phyloP scores from a whole-genome alignment of 2,888 invertebrate species.

The Drosophila setosimentum region DNA sequence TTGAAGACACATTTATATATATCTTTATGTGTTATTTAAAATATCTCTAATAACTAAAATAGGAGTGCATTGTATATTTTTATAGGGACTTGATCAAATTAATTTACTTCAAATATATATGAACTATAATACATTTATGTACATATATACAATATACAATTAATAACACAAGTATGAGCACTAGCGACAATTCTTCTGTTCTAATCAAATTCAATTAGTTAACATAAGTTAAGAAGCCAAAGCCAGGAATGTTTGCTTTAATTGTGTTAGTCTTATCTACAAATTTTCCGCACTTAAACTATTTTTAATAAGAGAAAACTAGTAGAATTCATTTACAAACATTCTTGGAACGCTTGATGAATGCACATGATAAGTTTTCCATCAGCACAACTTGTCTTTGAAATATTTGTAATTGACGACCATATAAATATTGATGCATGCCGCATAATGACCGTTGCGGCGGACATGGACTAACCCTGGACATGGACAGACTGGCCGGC shows the following conservation, averaged over 20 bases:
- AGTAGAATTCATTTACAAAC: background rate
- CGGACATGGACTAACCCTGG: background rate
- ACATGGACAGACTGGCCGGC: background rate
- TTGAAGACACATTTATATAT: background rate
- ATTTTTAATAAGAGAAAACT: too few relatives aligned
- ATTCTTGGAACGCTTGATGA: conserved; percentile 16
- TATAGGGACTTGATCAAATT: background rate
- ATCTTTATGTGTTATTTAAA: background rate
- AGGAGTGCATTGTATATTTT: too few relatives aligned
- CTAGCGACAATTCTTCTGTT: background rate
- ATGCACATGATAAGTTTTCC: conserved; percentile 21
- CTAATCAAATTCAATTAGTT: background rate
- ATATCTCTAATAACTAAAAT: background rate
- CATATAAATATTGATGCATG: conserved; percentile 71
- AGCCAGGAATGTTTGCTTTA: background rate
- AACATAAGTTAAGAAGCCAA: background rate
- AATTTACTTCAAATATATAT: too few relatives aligned
- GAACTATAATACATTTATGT: too few relatives aligned
- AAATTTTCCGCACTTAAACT: background rate
- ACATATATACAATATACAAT: too few relatives aligned
- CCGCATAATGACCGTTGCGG: conserved; percentile 23
- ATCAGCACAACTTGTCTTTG: conserved; percentile 2
- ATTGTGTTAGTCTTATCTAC: background rate
- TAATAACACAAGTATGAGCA: background rate
- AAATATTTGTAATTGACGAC: conserved; percentile 22